Percentiles rank a stretch among this genome's conserved stretches.
These are phyloP conservation scores for Datnioides undecimradiatus DNA, from an alignment of 2,113 vertebrate genomes.

Conservation along the genomic window DNA sequence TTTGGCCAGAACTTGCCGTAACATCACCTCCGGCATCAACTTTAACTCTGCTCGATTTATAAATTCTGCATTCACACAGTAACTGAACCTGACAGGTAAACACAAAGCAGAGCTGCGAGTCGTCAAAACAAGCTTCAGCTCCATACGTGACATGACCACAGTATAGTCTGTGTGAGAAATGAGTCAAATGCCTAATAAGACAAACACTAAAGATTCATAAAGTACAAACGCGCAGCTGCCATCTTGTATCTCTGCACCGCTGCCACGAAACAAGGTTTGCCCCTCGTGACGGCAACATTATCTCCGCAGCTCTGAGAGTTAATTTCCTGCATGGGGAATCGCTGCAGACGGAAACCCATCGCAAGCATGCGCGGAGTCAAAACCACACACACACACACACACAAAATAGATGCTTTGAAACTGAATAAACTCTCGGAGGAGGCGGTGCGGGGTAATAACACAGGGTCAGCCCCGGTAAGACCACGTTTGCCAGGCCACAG, in stretches of 20 bases:
- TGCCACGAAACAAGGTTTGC: neutral
- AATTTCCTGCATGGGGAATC: slow-evolving; percentile 47
- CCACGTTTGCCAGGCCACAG: neutral
- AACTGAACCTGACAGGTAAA: neutral
- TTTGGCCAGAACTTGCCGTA: neutral
- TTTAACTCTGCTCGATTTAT: too few relatives aligned
- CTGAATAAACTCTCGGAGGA: slow-evolving; percentile 18
- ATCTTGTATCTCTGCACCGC: slow-evolving; percentile 8
- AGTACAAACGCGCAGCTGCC: neutral
- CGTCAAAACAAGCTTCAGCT: neutral
- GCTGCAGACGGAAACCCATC: slow-evolving; percentile 7
- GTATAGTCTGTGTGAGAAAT: neutral
- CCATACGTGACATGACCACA: neutral
- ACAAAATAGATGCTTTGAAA: too few relatives aligned
- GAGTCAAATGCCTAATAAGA: neutral
- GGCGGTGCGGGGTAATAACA: slow-evolving; percentile 37
- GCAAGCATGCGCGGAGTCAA: slow-evolving; percentile 9
- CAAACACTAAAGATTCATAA: slow-evolving; percentile 22
- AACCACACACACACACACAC: too few relatives aligned
- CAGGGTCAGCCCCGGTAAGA: slow-evolving; percentile 2
- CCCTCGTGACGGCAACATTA: neutral
- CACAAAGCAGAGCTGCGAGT: neutral
- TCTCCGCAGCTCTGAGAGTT: slow-evolving; percentile 33
- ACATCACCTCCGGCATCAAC: neutral
- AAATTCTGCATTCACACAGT: neutral